phyloP scores from a whole-genome alignment of 2,797 vertebrate genomes.

The Harpagifer antarcticus region DNA sequence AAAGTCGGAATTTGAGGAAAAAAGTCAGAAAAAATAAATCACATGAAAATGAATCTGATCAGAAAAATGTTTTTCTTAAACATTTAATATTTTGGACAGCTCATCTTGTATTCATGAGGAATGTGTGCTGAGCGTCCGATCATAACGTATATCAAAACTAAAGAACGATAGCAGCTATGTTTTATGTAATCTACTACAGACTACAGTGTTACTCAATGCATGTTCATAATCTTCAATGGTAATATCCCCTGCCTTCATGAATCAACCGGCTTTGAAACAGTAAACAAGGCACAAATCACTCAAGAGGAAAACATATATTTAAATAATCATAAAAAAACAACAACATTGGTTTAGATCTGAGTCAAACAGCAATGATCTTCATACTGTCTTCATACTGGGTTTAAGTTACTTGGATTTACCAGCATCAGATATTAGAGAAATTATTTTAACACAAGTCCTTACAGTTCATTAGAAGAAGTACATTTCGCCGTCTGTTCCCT shows the following conservation, averaged over 20 bases:
- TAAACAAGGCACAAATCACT: constrained; percentile 70
- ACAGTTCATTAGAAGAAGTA: background rate
- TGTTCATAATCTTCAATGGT: too few species aligned
- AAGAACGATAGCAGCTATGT: background rate
- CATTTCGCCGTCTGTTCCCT: constrained; percentile 19
- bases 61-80: background rate
- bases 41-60: too few species aligned
- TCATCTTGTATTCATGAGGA: constrained; percentile 26
- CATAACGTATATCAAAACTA: background rate
- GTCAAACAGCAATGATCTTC: constrained; percentile 18
- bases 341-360: constrained; percentile 13
- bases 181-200: background rate
- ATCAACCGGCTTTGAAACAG: constrained; percentile 14
- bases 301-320: background rate
- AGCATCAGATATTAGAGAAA: background rate
- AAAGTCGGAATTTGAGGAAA: too few species aligned
- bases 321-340: constrained; percentile 17
- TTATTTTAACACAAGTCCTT: background rate
- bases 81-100: constrained; percentile 1
- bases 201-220: background rate
- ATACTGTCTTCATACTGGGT: too few species aligned
- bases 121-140: constrained; percentile 12
- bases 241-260: constrained; percentile 2
- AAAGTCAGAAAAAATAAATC: too few species aligned
- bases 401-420: constrained; percentile 16